phyloP scores from a whole-genome alignment of 2,113 vertebrate species.

The Irena cyanogastra region DNA sequence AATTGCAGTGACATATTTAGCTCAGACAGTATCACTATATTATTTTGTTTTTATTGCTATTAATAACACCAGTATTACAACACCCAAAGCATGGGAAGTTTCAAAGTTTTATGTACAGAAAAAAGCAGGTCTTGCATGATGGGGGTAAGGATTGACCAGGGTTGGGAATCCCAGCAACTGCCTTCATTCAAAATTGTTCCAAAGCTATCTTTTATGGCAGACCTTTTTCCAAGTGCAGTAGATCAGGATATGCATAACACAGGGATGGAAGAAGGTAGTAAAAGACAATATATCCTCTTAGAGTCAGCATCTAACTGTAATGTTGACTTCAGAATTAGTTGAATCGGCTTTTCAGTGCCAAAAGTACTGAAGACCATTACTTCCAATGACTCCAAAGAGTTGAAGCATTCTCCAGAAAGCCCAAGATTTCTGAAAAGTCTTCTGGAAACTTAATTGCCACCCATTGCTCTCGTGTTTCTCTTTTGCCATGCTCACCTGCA shows the following conservation, averaged over 20 bases:
- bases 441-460: not conserved
- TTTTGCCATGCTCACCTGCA: not conserved
- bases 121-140: not conserved
- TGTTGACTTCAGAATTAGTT: not conserved
- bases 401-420: not conserved
- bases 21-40: not conserved
- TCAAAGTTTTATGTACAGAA: not conserved
- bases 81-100: not conserved
- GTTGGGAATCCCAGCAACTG: not conserved
- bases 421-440: not conserved
- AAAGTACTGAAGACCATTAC: not conserved
- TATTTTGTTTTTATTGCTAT: not conserved
- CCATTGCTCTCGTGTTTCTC: not conserved
- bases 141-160: not conserved
- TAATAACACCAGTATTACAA: not conserved
- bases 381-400: not conserved
- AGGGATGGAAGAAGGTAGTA: not conserved
- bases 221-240: not conserved
- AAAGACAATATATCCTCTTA: not conserved
- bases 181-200: not conserved
- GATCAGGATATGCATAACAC: not conserved
- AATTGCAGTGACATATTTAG: constrained; percentile 29
- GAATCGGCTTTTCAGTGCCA: not conserved
- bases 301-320: not conserved
- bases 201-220: not conserved